phyloP scores from a whole-genome alignment of 2,797 vertebrate species.

The Tragelaphus eurycerus region DNA sequence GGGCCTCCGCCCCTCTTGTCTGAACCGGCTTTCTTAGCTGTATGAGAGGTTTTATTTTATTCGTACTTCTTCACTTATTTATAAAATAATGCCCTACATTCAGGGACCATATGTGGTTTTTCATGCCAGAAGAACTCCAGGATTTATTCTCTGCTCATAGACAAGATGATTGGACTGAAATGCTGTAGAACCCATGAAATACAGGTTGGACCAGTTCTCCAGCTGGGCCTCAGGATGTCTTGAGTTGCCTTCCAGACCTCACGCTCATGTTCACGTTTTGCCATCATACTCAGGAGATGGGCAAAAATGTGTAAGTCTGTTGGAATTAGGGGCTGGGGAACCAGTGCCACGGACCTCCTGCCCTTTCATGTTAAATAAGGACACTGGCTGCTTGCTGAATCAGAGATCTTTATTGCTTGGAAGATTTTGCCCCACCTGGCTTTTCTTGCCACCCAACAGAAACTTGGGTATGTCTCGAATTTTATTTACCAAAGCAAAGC shows the following conservation, averaged over 20 bases:
- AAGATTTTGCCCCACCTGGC: neutral
- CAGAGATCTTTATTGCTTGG: neutral
- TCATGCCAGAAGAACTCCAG: constrained; percentile 6
- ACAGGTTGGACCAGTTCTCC: neutral
- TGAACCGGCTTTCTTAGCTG: neutral
- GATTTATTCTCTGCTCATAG: neutral
- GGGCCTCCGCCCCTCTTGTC: neutral
- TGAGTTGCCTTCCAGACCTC: neutral
- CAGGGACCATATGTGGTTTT: neutral
- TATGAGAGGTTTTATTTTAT: neutral
- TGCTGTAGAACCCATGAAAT: neutral
- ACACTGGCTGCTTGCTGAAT: neutral
- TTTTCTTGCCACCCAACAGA: neutral
- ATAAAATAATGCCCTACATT: neutral
- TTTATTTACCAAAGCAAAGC: neutral
- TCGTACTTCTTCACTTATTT: neutral
- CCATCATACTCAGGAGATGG: neutral
- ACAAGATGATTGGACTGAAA: neutral
- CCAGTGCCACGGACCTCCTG: neutral
- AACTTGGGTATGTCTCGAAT: neutral
- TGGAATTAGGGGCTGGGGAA: neutral
- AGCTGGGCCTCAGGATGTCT: neutral
- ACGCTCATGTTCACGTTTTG: neutral
- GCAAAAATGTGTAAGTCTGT: neutral
- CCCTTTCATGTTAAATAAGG: neutral